Conservation (phyloP, 1,140 invertebrate species). For the Orchestia grillus region DNA sequence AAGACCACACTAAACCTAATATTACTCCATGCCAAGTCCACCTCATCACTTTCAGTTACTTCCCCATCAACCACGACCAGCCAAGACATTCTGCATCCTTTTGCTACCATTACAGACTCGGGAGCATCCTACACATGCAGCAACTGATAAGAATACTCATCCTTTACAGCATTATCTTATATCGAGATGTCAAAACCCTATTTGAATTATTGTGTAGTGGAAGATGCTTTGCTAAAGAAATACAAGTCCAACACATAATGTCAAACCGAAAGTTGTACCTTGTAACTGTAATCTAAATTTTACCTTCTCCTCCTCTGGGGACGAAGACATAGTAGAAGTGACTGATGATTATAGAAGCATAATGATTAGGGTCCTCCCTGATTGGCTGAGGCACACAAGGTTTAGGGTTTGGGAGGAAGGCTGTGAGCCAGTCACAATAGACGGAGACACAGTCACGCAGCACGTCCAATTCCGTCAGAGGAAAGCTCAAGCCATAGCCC, state of each 20-base stretch:
- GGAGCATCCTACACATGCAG: background rate
- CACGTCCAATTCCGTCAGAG: constrained; percentile 90
- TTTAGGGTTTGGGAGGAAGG: constrained; percentile 85
- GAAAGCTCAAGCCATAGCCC: constrained; percentile 89
- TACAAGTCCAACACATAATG: no score
- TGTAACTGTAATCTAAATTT: constrained; percentile 67
- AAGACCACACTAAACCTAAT: background rate
- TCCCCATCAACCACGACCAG: background rate
- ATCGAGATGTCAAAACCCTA: background rate
- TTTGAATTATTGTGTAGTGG: background rate
- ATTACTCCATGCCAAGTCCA: background rate
- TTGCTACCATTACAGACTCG: background rate
- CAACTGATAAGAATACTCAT: background rate
- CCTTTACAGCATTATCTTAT: background rate
- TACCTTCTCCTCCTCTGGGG: constrained; percentile 92
- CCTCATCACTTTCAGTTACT: background rate
- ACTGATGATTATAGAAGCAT: constrained; percentile 90
- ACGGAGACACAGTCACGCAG: constrained; percentile 96
- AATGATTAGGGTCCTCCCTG: constrained; percentile 89
- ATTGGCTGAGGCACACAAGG: constrained; percentile 88
- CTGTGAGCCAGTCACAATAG: constrained; percentile 96
- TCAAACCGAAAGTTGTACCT: no score
- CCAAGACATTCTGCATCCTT: background rate
- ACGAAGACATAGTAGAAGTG: constrained; percentile 97
- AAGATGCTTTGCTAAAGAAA: background rate